Evolutionary conservation across 2,888 invertebrate genomes (phyloP), one percentile per base, ranked within the genome.

Genomic region (Rhogogaster chlorosoma): DNA sequence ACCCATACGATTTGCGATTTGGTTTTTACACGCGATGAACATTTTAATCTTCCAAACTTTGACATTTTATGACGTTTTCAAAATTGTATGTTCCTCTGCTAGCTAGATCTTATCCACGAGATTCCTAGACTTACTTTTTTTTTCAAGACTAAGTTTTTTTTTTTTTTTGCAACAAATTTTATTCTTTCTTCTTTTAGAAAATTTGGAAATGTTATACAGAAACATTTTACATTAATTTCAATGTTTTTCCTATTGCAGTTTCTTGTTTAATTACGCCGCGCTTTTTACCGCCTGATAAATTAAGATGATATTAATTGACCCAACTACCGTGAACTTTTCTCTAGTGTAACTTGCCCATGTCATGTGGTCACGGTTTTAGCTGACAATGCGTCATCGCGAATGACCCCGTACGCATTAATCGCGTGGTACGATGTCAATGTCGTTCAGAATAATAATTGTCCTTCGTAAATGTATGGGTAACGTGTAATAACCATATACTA

Each of bases 371-470:
- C 53, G 49, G 61, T 80, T 61, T 80, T 80, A 80, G 80, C 80
- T 18, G 57, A 80, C 38, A 61, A 36, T 36, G 42, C 80, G 80
- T 80, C 80, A 80, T 80, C 80, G 57, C 12, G 61, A 22, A 78
- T 77, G 77, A 77, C 77, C 53, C 77, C 77, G 53, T 45, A 38
- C 49, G 49, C 49, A 77, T 77, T 77, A 77, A 77, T 77, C 67
- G 67, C 67, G 67, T 53, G 26, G 77, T 77, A 77, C 77, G 77
- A 77, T 77, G 77, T 77, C 77, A 77, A 77, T 77, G 77, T 77
- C 77, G 49, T 18, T 77, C 29, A 53, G 49, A 77, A 49, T 77
- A 42, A 73, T 73, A 73, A 73, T 73, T 73, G 42, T 42, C 38
- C 2, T 38, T n/a, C 10, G 29, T 73, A n/a, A 22, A 73, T 38